Percentiles rank a stretch among this genome's conserved stretches.
Conservation (phyloP, 1,140 invertebrate species). For the Dysdera silvatica region DNA sequence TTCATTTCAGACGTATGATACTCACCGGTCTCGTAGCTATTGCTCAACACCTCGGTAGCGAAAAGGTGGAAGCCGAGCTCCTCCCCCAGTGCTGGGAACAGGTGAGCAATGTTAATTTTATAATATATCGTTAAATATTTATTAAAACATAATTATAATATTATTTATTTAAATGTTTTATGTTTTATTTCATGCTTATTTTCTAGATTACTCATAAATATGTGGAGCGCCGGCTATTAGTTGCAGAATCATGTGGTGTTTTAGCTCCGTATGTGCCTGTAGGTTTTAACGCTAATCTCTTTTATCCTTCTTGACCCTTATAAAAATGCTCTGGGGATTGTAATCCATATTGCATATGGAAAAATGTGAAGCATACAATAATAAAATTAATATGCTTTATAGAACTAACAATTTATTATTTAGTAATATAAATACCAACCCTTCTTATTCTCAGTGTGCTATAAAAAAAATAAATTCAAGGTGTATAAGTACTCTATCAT, state of each 20-base stretch:
- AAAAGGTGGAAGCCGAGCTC: constrained; percentile 57
- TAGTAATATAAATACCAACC: too few relatives aligned
- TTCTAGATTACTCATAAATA: constrained; percentile 59
- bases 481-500: too few relatives aligned
- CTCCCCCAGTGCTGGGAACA: constrained; percentile 72
- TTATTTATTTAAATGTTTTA: neutral
- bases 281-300: too few relatives aligned
- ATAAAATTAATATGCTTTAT: neutral
- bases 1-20: constrained; percentile 53
- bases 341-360: constrained; percentile 5
- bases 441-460: too few relatives aligned
- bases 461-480: too few relatives aligned
- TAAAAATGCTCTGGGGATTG: constrained; percentile 43
- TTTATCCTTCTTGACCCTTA: too few relatives aligned
- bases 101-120: constrained; percentile 33
- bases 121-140: neutral
- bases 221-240: constrained; percentile 58
- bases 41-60: constrained; percentile 51
- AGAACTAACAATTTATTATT: too few relatives aligned
- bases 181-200: constrained; percentile 2
- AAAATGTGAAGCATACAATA: too few relatives aligned
- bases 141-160: neutral
- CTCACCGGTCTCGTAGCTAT: constrained; percentile 57
- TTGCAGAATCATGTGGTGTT: constrained; percentile 63
- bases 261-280: constrained; percentile 61